Evolutionary conservation across 2,888 invertebrate species (phyloP).

Genomic region (Drosophila acutilabella): DNA sequence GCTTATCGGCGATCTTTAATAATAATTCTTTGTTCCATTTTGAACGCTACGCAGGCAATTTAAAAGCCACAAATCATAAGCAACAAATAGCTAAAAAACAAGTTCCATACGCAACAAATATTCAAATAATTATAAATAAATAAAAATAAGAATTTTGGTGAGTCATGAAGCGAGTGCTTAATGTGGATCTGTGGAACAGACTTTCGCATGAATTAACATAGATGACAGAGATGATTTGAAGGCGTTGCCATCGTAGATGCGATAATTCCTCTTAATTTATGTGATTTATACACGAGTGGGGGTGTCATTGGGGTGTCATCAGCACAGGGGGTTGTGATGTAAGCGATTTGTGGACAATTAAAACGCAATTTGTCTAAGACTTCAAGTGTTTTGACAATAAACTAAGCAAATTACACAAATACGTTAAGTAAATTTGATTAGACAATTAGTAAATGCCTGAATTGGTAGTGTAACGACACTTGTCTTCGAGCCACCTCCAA

Average conservation of each 20-base stretch:
- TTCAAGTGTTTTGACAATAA: conserved; percentile 27
- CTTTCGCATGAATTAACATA: conserved; percentile 45
- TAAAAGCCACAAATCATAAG: conserved; percentile 73
- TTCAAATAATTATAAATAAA: conserved; percentile 32
- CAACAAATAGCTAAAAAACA: conserved; percentile 32
- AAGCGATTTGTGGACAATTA: conserved; percentile 34
- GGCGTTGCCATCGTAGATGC: conserved; percentile 22
- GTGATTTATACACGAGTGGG: conserved; percentile 1
- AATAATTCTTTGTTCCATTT: conserved; percentile 51
- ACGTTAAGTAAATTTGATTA: conserved; percentile 58
- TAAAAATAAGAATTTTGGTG: conserved; percentile 36
- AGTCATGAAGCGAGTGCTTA: conserved; percentile 51
- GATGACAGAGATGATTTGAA: conserved; percentile 49
- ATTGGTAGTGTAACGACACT: conserved; percentile 54
- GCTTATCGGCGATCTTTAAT: conserved; percentile 53
- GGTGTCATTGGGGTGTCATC: conserved; percentile 1
- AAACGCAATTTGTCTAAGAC: conserved; percentile 13
- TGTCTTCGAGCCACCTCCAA: conserved; percentile 57
- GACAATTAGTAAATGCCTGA: conserved; percentile 65
- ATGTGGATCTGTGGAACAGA: conserved; percentile 30
- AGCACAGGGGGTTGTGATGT: conserved; percentile 6
- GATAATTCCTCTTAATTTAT: conserved; percentile 29
- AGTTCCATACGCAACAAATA: conserved; percentile 39
- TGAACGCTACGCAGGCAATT: conserved; percentile 52
- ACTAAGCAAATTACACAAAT: conserved; percentile 45